These are phyloP conservation scores for Synanthedon myopaeformis DNA, from an alignment of 2,888 invertebrate genomes.

Conservation along the genomic window DNA sequence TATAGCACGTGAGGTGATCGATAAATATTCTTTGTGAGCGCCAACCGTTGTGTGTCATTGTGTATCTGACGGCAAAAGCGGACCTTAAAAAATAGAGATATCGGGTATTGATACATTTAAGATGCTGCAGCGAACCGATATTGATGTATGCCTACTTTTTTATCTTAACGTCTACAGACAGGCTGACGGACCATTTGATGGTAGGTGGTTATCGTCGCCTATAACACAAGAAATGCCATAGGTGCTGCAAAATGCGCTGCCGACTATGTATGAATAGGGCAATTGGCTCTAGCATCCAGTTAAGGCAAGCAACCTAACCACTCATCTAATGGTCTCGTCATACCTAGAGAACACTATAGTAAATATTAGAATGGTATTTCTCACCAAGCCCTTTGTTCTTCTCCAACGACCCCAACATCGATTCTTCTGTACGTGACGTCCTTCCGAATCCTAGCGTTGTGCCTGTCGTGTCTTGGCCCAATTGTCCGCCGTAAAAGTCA, in stretches of 20 bases:
- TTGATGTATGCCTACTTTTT: too few relatives aligned
- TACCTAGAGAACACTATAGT: not conserved
- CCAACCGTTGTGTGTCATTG: slow-evolving; percentile 3
- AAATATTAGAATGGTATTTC: slow-evolving; percentile 10
- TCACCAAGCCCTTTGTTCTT: slow-evolving; percentile 57
- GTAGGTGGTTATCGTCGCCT: too few relatives aligned
- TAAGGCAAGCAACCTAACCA: too few relatives aligned
- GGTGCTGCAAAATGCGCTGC: too few relatives aligned
- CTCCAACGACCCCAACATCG: slow-evolving; percentile 55
- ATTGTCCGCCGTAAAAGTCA: slow-evolving; percentile 71
- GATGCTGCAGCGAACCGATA: slow-evolving; percentile 3
- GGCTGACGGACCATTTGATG: too few relatives aligned
- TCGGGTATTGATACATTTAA: slow-evolving; percentile 13
- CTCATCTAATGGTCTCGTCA: too few relatives aligned
- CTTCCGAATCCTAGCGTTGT: slow-evolving; percentile 49
- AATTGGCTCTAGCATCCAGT: too few relatives aligned
- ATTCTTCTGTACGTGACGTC: slow-evolving; percentile 46
- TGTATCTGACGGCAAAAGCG: slow-evolving; percentile 9
- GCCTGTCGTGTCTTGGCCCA: slow-evolving; percentile 47
- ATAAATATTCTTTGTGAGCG: slow-evolving; percentile 26
- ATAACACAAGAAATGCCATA: too few relatives aligned
- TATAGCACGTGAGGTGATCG: slow-evolving; percentile 24
- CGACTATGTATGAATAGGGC: too few relatives aligned
- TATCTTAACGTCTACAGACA: too few relatives aligned
- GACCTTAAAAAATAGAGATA: slow-evolving; percentile 15